These are phyloP conservation scores for Rhingia campestris DNA, from an alignment of 2,888 invertebrate species.

Conservation along the genomic window DNA sequence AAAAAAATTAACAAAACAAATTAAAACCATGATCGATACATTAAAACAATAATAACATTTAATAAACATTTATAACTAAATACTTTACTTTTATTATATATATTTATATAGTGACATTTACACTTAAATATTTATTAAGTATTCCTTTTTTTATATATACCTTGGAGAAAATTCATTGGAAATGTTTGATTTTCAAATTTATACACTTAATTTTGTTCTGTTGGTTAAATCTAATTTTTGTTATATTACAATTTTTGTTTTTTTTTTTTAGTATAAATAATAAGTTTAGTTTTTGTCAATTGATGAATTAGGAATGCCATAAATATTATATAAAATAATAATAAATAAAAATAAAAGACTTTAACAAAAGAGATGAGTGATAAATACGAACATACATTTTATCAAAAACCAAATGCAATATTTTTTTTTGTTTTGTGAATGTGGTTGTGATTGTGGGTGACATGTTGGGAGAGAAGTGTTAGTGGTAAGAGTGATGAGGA, in stretches of 20 bases:
- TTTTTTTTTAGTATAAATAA: neutral
- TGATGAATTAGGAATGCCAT: too few species aligned
- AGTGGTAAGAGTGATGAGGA: too few species aligned
- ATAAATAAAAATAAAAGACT: neutral
- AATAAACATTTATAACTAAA: neutral
- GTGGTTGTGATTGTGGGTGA: neutral
- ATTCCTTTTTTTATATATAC: conserved; percentile 18
- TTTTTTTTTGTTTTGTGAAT: neutral
- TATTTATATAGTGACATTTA: conserved; percentile 34
- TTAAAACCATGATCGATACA: neutral
- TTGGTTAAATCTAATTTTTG: conserved; percentile 10
- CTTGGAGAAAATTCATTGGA: conserved; percentile 76
- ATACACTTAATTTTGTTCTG: conserved; percentile 47
- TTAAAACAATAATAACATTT: neutral
- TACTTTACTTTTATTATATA: neutral
- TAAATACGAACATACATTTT: too few species aligned
- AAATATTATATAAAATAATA: too few species aligned
- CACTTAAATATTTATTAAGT: conserved; percentile 44
- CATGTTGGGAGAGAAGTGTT: too few species aligned
- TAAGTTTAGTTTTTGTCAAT: neutral
- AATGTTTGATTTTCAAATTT: conserved; percentile 76
- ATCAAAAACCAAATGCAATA: neutral
- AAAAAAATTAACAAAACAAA: neutral
- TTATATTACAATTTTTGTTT: conserved; percentile 8
- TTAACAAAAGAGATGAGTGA: neutral